Base-by-base conservation (phyloP, 2,113 vertebrate species). In the Prunella fulvescens region DNA sequence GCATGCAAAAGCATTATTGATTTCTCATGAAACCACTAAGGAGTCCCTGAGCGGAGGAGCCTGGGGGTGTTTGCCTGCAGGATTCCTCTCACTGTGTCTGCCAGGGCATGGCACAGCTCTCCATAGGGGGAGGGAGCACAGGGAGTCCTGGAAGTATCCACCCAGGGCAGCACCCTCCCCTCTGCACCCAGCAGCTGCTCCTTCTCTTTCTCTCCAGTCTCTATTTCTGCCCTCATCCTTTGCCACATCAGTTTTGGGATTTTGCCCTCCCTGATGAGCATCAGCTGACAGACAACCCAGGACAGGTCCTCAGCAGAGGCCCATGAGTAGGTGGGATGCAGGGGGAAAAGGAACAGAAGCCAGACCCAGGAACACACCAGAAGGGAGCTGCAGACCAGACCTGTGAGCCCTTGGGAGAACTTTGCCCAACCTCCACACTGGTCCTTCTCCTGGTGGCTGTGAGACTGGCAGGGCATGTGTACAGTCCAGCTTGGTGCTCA, bases 1-100 rank as follows among this genome's bases (percentile, higher is more conserved):
- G 42, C 79, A 80, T 74, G 92, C 93, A 96, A 94, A 95, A 96
- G 88, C 71, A 54, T 73, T 91, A 97, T 94, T 83, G 96, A 97
- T 97, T 95, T 94, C 90, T 94, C 92, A 88, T 95, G 86, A 96
- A 95, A 80, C 90, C 51, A 0, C 90, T 74, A 78, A 96, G 92
- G 92, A 97, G 88, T 95, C 92, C 85, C 95, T 0, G 10, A 60
- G 81, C 1, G 1, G 67, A 77, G 79, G 10, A 86, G 85, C 87
- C 81, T 1, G 0, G 24, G 54, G 89, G 92, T 81, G 76, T 84
- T 87, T 1, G 12, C 85, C 84, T 66, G 28, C 71, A 73, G 91
- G 90, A 61, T 86, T 95, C 66, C 12, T 72, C 74, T 56, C 1
- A 2, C 48, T 35, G 65, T 17, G 53, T 9, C 70, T 39, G 23